phyloP scores from a whole-genome alignment of 2,797 vertebrate species.

The Hypotaenidia okinawae region DNA sequence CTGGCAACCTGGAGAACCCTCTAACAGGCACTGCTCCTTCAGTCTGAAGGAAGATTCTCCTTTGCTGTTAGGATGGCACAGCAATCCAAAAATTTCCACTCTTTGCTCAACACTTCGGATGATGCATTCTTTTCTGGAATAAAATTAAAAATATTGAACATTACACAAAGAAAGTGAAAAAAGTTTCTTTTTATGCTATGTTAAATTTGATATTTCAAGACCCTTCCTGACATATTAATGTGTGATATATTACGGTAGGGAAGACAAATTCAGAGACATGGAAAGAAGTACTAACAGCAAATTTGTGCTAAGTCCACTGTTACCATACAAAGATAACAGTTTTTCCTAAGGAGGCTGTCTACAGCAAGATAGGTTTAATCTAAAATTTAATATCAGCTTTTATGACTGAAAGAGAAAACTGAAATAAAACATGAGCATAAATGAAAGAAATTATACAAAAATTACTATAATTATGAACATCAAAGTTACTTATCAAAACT shows the following conservation, averaged over 20 bases:
- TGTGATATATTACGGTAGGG: neutral
- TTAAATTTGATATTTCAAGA: neutral
- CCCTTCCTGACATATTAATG: neutral
- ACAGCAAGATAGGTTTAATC: slow-evolving; percentile 50
- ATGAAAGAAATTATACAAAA: slow-evolving; percentile 62
- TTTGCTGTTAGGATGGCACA: neutral
- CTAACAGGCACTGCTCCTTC: neutral
- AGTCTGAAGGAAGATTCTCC: neutral
- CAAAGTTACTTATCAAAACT: slow-evolving; percentile 69
- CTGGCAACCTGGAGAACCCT: neutral
- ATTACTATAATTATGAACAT: slow-evolving; percentile 68
- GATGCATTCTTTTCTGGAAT: neutral
- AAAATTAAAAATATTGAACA: neutral
- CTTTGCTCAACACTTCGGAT: neutral
- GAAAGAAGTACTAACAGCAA: neutral
- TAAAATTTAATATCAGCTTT: slow-evolving; percentile 63
- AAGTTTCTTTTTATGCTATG: neutral
- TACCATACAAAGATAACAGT: slow-evolving; percentile 19
- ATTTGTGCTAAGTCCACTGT: neutral
- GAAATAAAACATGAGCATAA: slow-evolving; percentile 66
- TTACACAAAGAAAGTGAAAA: neutral
- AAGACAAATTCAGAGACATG: neutral
- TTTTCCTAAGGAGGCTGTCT: slow-evolving; percentile 46
- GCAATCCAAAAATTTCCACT: neutral
- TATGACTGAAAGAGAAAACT: slow-evolving; percentile 57